phyloP scores from a whole-genome alignment of 2,113 vertebrate species.

The Crotalus horridus region DNA sequence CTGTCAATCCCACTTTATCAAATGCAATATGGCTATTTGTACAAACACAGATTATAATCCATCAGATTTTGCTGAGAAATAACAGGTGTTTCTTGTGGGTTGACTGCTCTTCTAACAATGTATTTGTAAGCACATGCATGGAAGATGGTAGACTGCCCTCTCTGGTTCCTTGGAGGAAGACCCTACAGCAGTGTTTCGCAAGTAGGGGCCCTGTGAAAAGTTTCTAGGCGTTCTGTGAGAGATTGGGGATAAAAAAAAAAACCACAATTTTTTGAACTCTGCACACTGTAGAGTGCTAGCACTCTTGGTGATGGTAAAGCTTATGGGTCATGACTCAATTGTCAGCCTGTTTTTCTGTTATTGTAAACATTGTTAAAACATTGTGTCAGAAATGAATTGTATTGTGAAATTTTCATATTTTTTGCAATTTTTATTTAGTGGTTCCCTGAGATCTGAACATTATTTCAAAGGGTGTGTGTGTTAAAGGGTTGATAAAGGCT shows the following conservation, averaged over 20 bases:
- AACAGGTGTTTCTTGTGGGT: neutral
- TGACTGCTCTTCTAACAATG: neutral
- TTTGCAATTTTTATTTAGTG: neutral
- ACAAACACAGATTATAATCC: neutral
- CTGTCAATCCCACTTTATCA: neutral
- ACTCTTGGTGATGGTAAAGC: neutral
- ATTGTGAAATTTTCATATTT: neutral
- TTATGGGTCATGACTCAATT: neutral
- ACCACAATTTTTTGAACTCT: neutral
- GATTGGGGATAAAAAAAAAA: neutral
- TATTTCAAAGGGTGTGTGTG: neutral
- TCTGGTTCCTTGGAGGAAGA: neutral
- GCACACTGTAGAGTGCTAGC: neutral
- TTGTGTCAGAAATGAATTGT: neutral
- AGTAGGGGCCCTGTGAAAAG: neutral
- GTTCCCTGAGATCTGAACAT: neutral
- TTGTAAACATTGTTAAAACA: neutral
- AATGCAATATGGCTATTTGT: neutral
- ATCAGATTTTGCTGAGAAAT: neutral
- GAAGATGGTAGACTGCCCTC: neutral
- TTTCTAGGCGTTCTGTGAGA: neutral
- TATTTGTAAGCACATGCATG: neutral
- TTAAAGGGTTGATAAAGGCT: neutral
- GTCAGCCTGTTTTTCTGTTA: neutral
- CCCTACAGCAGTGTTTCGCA: neutral